Evolutionary conservation across 2,113 vertebrate genomes (phyloP), one percentile per base, ranked within the genome.

Genomic region (Stercorarius parasiticus): DNA sequence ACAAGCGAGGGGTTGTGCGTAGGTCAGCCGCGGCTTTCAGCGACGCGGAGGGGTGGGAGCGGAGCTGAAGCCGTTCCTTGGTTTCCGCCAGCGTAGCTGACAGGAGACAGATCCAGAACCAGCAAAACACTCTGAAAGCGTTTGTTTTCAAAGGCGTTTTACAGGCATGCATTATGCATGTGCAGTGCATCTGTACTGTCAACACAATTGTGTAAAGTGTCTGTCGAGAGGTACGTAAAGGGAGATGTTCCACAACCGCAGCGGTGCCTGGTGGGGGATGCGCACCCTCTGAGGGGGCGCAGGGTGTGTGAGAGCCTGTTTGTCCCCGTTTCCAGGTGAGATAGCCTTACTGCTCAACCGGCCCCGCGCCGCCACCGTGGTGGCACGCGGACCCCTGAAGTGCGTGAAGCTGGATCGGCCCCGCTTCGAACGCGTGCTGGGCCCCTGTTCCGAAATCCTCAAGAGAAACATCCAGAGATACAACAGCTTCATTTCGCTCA

Each of bases 401-500:
- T 99, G 99, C 0, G 99, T 99, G 52, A 99, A 99, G 98, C 98
- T 99, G 98, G 99, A 99, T 95, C 97, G 99, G 86, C 99, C 99
- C 17, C 99, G 99, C 95, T 99, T 99, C 5, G 99, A 99, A 92
- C 99, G 99, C 0, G 99, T 99, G 92, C 98, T 99, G 5, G 99
- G 99, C 8, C 99, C 99, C 29, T 99, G 99, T 95, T 99, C 99
- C 0, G 99, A 99, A 95, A 99, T 99, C 98, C 99, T 99, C 81
- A 99, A 99, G 98, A 98, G 99, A 67, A 99, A 99, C 98, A 99
- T 99, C 95, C 99, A 99, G 98, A 99, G 99, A 97, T 99, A 99
- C 98, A 99, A 99, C 98, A 99, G 99, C 96, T 99, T 99, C 98
- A 99, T 99, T 96, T 99, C 99, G 5, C 99, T 99, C 90, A 99